Evolutionary conservation across 1,140 invertebrate genomes (phyloP), one percentile per base, ranked within the genome.

Genomic region (Aphis gossypii): DNA sequence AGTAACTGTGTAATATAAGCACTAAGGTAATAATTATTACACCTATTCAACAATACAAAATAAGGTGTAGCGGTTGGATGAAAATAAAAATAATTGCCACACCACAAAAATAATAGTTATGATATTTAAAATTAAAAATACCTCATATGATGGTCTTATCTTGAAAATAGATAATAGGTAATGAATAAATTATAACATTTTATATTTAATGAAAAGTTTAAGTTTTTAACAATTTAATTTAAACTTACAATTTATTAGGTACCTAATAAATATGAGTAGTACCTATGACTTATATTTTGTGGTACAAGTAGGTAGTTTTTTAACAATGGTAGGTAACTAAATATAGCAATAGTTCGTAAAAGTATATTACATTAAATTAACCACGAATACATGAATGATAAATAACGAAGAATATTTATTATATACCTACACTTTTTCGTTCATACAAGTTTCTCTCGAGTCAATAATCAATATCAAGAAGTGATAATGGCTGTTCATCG

Each of bases 381-480:
- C 1, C 30, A 68, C n/a, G 30, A 18, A 68, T 14, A n/a, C 30
- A n/a, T n/a, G 14, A n/a, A 1, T 18, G 30, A n/a, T 18, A 14
- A 68, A n/a, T n/a, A 18, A n/a, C 2, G 60, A n/a, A 68, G 8
- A 68, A 68, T 68, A n/a, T 4, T 3, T 68, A n/a, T n/a, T 18
- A 68, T 5, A 68, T n/a, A 68, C 14, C 30, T 68, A 68, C 60
- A 68, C 60, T 68, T 68, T 68, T 68, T 68, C 14, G 60, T 68
- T 68, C 60, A 68, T 68, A 68, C 30, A 68, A 68, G 60, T 68
- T 68, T 68, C 60, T 68, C 60, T n/a, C 30, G 30, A 68, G 60
- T 68, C 60, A 68, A 68, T 68, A 68, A 68, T 68, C 60, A 68
- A 68, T 68, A 68, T 68, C 60, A 68, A 68, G 60, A 68, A 68